A percentile compares a stretch with the other conserved stretches of the same genome.
These are phyloP conservation scores for Parasteatoda lunata DNA, from an alignment of 2,888 invertebrate species.

Conservation along the genomic window DNA sequence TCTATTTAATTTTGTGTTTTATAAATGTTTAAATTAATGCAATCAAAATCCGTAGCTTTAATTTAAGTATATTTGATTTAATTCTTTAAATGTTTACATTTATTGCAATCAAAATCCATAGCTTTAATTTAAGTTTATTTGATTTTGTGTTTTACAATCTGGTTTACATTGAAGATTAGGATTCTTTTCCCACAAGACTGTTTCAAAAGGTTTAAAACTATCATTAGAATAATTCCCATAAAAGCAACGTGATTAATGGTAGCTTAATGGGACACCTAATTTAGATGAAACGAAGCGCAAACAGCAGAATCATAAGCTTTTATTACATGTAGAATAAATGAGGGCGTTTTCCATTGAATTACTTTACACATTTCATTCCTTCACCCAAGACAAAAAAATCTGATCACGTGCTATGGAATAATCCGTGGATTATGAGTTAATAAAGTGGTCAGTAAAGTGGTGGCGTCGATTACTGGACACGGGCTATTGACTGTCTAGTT, in stretches of 20 bases:
- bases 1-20: too few relatives aligned
- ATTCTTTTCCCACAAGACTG: too few relatives aligned
- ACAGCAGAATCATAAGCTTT: conserved; percentile 15
- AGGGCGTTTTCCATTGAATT: background rate
- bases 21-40: too few relatives aligned
- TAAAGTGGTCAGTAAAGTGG: conserved; percentile 50
- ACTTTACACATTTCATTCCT: conserved; percentile 37
- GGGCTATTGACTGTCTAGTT: conserved; percentile 41
- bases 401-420: conserved; percentile 35
- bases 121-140: too few relatives aligned
- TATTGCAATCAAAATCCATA: too few relatives aligned
- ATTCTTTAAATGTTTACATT: too few relatives aligned
- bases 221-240: conserved; percentile 9
- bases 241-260: conserved; percentile 39
- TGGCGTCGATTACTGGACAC: conserved; percentile 31
- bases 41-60: too few relatives aligned
- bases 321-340: conserved; percentile 39
- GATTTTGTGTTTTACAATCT: too few relatives aligned
- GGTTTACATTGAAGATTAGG: too few relatives aligned
- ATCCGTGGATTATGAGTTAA: conserved; percentile 54
- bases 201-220: too few relatives aligned
- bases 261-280: conserved; percentile 33
- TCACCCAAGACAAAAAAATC: background rate
- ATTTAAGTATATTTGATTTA: too few relatives aligned
- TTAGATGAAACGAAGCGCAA: conserved; percentile 29